Percentiles rank a stretch among this genome's conserved stretches.
Conservation (phyloP, 2,113 vertebrate species). For the Rhinolophus ferrumequinum region DNA sequence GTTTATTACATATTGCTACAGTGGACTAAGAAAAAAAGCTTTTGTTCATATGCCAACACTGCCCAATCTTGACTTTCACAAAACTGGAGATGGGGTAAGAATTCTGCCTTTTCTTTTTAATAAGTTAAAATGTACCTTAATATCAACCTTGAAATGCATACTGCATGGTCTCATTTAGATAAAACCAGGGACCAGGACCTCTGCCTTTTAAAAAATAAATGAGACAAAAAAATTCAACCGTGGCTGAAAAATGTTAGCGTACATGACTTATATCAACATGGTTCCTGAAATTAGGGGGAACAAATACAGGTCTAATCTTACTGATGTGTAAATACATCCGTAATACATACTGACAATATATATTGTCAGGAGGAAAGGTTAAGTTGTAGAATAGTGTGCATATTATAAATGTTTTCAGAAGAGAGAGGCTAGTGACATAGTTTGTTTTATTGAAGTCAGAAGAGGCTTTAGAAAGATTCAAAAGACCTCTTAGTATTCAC, state of each 20-base stretch:
- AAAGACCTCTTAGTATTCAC: background rate
- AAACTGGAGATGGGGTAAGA: constrained; percentile 95
- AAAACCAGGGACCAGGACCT: background rate
- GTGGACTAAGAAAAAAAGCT: constrained; percentile 97
- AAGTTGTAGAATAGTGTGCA: background rate
- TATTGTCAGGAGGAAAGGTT: background rate
- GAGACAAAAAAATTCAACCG: background rate
- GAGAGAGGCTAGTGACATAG: background rate
- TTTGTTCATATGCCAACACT: constrained; percentile 98
- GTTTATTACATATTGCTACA: constrained; percentile 96
- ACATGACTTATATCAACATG: background rate
- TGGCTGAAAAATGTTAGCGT: constrained; percentile 3
- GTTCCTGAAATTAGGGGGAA: background rate
- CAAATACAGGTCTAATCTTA: background rate
- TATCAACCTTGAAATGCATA: background rate
- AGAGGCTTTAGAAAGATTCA: constrained; percentile 23
- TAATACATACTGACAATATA: background rate
- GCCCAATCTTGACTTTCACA: constrained; percentile 95
- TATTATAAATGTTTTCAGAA: constrained; percentile 7
- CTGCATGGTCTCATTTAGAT: constrained; percentile 9
- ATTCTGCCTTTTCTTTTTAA: constrained; percentile 51
- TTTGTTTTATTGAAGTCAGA: constrained; percentile 19
- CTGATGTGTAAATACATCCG: background rate
- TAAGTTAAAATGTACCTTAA: constrained; percentile 44
- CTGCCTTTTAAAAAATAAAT: constrained; percentile 40